phyloP scores from a whole-genome alignment of 2,113 vertebrate genomes.

The Stigmatopora argus region DNA sequence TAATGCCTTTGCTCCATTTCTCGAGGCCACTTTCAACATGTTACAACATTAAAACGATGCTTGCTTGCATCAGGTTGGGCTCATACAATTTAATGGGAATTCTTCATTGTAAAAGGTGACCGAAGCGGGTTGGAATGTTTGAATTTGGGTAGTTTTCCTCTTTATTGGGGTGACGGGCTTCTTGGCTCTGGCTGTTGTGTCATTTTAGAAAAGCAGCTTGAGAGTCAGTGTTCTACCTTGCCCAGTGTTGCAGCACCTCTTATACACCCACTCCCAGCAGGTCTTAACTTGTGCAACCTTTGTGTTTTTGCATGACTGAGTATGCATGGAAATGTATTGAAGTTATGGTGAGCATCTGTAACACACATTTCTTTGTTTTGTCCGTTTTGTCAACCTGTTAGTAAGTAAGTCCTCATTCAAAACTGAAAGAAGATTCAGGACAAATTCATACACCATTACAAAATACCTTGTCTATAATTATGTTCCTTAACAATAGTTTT shows the following conservation, averaged over 20 bases:
- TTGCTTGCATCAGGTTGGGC: neutral
- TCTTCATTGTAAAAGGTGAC: neutral
- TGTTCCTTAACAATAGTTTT: neutral
- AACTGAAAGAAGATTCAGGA: neutral
- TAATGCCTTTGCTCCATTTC: neutral
- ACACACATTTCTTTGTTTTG: conserved; percentile 12
- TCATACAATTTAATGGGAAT: neutral
- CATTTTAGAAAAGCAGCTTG: conserved; percentile 24
- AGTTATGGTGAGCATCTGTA: conserved; percentile 6
- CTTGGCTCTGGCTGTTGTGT: conserved; percentile 26
- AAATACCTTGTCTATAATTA: too few relatives aligned
- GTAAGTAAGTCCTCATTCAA: neutral
- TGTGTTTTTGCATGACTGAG: conserved; percentile 16
- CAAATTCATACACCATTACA: neutral
- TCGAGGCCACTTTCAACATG: neutral
- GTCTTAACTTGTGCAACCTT: conserved; percentile 40
- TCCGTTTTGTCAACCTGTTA: neutral
- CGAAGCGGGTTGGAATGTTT: neutral
- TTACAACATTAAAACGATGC: conserved; percentile 2
- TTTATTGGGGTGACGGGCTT: neutral
- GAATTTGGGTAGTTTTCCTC: neutral
- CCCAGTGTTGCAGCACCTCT: conserved; percentile 17
- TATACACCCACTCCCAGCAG: conserved; percentile 40
- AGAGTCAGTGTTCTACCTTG: conserved; percentile 27
- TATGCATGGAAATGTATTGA: conserved; percentile 19